A percentile compares a stretch with the other conserved stretches of the same genome.
phyloP scores from a whole-genome alignment of 2,113 vertebrate species.

The Actenoides lindsayi region DNA sequence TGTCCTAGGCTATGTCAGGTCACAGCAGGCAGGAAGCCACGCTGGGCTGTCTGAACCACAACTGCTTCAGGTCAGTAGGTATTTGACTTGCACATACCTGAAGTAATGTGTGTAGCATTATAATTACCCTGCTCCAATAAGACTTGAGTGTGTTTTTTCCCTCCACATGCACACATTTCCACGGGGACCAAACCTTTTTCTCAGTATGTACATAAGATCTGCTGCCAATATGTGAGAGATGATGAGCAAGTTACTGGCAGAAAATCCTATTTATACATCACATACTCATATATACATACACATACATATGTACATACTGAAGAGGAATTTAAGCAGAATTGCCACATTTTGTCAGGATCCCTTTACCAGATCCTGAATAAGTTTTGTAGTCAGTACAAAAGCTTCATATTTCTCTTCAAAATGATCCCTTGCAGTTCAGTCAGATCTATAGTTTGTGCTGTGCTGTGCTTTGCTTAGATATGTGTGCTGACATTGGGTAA shows the following conservation, averaged over 20 bases:
- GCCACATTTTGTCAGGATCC: background rate
- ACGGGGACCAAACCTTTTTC: background rate
- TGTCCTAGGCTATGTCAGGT: conserved; percentile 1
- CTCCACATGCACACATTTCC: background rate
- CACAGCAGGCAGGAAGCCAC: conserved; percentile 19
- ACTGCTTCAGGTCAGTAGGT: conserved; percentile 32
- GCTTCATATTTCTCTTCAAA: background rate
- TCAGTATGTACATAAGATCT: background rate
- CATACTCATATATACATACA: background rate
- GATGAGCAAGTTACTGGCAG: background rate
- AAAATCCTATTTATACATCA: background rate
- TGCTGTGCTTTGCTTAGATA: background rate
- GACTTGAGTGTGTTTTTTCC: background rate
- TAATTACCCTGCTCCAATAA: background rate
- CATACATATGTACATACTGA: background rate
- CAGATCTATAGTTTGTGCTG: background rate
- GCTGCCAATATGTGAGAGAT: background rate
- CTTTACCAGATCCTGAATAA: background rate
- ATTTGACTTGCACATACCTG: conserved; percentile 54
- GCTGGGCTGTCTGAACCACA: conserved; percentile 10
- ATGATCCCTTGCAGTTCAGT: background rate
- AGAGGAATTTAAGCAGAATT: background rate
- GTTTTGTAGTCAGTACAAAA: background rate
- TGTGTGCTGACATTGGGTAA: background rate
- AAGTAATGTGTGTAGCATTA: conserved; percentile 13